Evolutionary conservation across 2,888 invertebrate species (phyloP), one percentile per base, ranked within the genome.

Genomic region (Mesochorus sp.): DNA sequence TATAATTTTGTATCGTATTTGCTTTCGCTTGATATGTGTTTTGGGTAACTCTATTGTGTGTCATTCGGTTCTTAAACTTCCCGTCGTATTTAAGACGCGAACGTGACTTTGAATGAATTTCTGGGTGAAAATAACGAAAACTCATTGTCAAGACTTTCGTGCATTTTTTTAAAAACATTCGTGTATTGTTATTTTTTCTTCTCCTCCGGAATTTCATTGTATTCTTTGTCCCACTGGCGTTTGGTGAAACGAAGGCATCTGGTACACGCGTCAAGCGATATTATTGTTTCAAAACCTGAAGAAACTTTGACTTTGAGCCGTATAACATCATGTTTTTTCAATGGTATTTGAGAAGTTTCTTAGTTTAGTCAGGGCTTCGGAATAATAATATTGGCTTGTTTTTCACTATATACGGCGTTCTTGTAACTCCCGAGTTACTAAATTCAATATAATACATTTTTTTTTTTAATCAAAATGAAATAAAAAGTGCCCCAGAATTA

Each of bases 301-400:
- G 26, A 59, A 70, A 59, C 57, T 59, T 70, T 57, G 12, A 47
- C 49, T 26, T 70, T 19, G 26, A 70, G 37, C 37, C 70, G 49
- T 49, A n/a, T 59, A n/a, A 4, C 70, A 37, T 49, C 24, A 70
- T 59, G 49, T 70, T 57, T 37, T n/a, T 59, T 70, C 70, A 49
- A 70, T 26, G 70, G 37, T 49, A 70, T 70, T 70, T 26, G 70
- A 70, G 49, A 70, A 70, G 37, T 59, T 70, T 70, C 26, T 49
- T 34, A 70, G 68, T 34, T 57, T 34, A 59, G 26, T 47, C 59
- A 37, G 68, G 21, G 57, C 8, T 21, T 14, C 14, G 47, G 19
- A 70, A 39, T 49, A 59, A 70, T 70, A 70, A 70, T 59, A 70
- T 70, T 70, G 49, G 70, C 70, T 49, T 55, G 39, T 59, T 59